Conservation (phyloP, 2,888 invertebrate genomes). For the Tubulanus polymorphus region DNA sequence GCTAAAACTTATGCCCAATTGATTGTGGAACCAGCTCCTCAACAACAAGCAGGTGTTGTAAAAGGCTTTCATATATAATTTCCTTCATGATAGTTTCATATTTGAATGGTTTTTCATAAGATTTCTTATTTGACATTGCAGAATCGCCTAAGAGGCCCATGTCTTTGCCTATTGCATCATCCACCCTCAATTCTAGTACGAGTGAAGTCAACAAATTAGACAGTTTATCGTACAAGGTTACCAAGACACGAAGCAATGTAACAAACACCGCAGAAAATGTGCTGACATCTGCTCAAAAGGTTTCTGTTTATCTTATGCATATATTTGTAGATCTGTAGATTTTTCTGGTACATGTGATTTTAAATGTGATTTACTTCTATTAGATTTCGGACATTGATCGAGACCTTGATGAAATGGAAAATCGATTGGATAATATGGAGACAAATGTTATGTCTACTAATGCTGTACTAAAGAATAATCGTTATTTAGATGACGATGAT, state of each 20-base stretch:
- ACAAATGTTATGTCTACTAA: slow-evolving; percentile 25
- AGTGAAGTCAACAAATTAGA: no score
- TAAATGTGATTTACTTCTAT: neutral
- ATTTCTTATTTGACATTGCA: no score
- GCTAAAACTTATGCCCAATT: slow-evolving; percentile 37
- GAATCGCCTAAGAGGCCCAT: no score
- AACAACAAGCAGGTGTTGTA: no score
- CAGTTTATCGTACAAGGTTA: slow-evolving; percentile 27
- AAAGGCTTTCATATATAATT: no score
- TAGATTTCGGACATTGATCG: slow-evolving; percentile 27
- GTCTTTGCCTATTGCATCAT: no score
- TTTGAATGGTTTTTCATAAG: no score
- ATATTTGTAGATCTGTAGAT: no score
- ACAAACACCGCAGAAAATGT: slow-evolving; percentile 31
- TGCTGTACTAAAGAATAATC: neutral
- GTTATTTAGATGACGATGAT: no score
- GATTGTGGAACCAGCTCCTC: slow-evolving; percentile 35
- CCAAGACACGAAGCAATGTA: slow-evolving; percentile 26
- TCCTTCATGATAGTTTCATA: no score
- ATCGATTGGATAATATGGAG: slow-evolving; percentile 32
- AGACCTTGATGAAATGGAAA: slow-evolving; percentile 40
- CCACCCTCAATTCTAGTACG: no score
- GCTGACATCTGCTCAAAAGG: slow-evolving; percentile 33
- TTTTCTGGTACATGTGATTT: neutral
- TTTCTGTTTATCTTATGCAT: slow-evolving; percentile 10